Conservation (phyloP, 2,113 vertebrate genomes). For the Seriola rivoliana region DNA sequence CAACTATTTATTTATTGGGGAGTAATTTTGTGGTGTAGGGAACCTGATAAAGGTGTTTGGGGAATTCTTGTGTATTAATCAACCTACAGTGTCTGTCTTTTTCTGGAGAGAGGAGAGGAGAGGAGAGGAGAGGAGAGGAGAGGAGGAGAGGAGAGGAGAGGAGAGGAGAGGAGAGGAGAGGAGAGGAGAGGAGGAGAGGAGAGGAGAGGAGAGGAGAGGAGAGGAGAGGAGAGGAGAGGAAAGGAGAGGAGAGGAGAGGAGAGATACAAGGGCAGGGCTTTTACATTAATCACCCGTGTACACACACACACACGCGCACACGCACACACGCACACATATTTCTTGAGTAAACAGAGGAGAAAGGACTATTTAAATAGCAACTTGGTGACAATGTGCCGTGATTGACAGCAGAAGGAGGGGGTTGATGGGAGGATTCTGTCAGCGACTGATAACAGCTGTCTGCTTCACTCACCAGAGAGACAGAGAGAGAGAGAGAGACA, state of each 20-base stretch:
- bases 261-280: conserved; percentile 16
- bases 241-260: neutral
- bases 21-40: conserved; percentile 63
- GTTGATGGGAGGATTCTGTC: conserved; percentile 78
- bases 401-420: conserved; percentile 78
- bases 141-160: neutral
- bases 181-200: conserved; percentile 1
- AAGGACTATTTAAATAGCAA: conserved; percentile 66
- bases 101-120: conserved; percentile 19
- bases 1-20: conserved; percentile 77
- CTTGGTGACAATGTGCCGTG: conserved; percentile 74
- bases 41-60: conserved; percentile 70
- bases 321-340: conserved; percentile 19
- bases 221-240: too few relatives aligned
- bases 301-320: neutral
- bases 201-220: neutral
- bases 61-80: conserved; percentile 68
- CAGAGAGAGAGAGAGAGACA: neutral
- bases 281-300: conserved; percentile 18
- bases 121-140: neutral
- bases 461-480: conserved; percentile 66
- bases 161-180: too few relatives aligned
- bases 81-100: conserved; percentile 56
- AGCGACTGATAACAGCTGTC: conserved; percentile 82
- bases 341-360: conserved; percentile 58